phyloP scores from a whole-genome alignment of 2,888 invertebrate species.

The Gonocerus acuteangulatus region DNA sequence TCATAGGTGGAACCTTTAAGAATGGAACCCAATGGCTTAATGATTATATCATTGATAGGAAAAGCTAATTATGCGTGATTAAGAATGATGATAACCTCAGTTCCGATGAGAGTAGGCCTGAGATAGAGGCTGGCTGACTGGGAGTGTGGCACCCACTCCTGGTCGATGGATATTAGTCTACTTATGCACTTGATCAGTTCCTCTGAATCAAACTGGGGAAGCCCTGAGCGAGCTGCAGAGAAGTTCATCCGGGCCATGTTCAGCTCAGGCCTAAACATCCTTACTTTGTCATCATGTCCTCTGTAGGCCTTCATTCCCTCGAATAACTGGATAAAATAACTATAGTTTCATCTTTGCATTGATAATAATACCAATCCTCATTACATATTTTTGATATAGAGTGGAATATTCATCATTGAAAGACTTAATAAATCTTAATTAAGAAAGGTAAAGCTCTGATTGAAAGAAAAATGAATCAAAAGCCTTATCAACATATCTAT shows the following conservation, averaged over 20 bases:
- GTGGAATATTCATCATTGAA: no score
- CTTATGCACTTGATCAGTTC: constrained; percentile 80
- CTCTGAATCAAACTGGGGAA: constrained; percentile 80
- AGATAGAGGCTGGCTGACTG: constrained; percentile 88
- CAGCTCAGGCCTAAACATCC: constrained; percentile 88
- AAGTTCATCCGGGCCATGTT: constrained; percentile 90
- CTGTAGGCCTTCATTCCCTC: constrained; percentile 98
- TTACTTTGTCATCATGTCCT: constrained; percentile 82
- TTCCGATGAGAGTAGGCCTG: constrained; percentile 91
- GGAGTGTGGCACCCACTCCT: constrained; percentile 95
- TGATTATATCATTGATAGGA: no score
- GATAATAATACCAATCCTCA: no score
- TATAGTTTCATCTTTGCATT: no score
- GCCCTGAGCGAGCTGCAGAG: constrained; percentile 72
- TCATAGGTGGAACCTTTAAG: no score
- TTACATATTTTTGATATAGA: no score
- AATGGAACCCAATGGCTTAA: no score
- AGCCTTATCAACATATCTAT: no score
- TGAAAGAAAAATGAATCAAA: no score
- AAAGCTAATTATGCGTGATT: no score
- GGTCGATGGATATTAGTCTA: constrained; percentile 81
- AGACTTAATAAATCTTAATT: no score
- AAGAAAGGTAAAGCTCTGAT: no score
- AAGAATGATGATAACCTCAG: constrained; percentile 81
- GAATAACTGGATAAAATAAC: constrained; percentile 86